Conservation (phyloP, 2,113 vertebrate species). For the Cairina moschata region DNA sequence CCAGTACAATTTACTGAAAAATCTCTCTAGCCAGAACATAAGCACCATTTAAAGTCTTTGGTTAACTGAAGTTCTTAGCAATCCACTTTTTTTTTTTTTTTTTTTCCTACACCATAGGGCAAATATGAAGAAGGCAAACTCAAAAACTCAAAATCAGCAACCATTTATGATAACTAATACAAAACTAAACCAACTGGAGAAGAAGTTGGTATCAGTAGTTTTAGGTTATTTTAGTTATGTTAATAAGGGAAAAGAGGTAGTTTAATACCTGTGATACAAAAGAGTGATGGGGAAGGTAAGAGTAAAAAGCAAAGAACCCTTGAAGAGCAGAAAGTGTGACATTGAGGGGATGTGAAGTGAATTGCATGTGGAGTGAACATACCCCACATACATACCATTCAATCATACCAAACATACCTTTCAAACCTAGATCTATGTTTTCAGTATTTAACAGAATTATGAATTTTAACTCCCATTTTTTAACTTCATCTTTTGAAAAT, state of each 20-base stretch:
- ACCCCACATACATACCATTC: too few relatives aligned
- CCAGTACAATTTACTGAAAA: background rate
- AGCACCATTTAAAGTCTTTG: background rate
- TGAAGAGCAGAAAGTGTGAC: background rate
- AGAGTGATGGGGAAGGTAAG: background rate
- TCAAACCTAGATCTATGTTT: background rate
- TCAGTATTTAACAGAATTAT: background rate
- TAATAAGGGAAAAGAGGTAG: background rate
- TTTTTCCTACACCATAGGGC: background rate
- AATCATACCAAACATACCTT: too few relatives aligned
- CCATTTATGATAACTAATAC: accelerated
- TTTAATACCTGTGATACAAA: background rate
- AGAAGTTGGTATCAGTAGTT: background rate
- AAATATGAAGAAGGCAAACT: background rate
- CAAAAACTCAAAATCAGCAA: background rate
- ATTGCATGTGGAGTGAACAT: accelerated
- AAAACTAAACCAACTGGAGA: background rate
- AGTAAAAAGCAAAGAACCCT: background rate
- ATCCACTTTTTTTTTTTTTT: background rate
- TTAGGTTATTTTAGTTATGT: background rate
- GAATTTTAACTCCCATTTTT: background rate
- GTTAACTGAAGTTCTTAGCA: background rate
- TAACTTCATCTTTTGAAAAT: background rate
- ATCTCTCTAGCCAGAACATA: background rate
- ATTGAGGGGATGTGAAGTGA: background rate